Percentiles rank a stretch among this genome's conserved stretches.
Conservation (phyloP, 2,113 vertebrate species). For the Ciconia boyciana region DNA sequence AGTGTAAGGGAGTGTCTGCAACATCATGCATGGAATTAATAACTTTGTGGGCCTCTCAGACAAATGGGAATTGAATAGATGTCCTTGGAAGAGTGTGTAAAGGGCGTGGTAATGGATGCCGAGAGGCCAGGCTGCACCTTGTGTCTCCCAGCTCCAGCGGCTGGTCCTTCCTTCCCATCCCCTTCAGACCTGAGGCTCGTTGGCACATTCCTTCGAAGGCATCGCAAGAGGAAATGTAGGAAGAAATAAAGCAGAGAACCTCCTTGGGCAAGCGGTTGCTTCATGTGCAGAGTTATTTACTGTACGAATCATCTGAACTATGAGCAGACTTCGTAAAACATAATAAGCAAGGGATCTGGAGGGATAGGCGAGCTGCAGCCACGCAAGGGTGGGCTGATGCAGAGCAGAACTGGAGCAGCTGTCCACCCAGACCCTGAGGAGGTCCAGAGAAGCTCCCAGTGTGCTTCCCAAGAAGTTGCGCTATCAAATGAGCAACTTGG, state of each 20-base stretch:
- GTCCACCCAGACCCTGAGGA: not conserved
- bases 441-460: not conserved
- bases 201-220: not conserved
- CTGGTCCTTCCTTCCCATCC: not conserved
- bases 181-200: not conserved
- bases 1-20: not conserved
- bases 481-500: not conserved
- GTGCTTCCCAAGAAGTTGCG: not conserved
- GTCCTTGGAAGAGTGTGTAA: not conserved
- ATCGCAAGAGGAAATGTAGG: not conserved
- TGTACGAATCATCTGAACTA: not conserved
- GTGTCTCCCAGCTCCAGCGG: not conserved
- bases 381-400: not conserved
- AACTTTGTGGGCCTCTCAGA: not conserved
- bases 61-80: not conserved
- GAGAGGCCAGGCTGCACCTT: not conserved
- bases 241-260: constrained; percentile 1
- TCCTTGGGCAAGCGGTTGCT: not conserved
- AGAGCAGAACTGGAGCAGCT: not conserved
- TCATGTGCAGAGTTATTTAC: not conserved
- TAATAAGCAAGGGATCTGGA: not conserved
- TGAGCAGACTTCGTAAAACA: not conserved
- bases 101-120: not conserved
- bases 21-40: not conserved
- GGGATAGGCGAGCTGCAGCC: not conserved